Conservation (phyloP, 2,888 invertebrate species). For the Orthosia gothica region DNA sequence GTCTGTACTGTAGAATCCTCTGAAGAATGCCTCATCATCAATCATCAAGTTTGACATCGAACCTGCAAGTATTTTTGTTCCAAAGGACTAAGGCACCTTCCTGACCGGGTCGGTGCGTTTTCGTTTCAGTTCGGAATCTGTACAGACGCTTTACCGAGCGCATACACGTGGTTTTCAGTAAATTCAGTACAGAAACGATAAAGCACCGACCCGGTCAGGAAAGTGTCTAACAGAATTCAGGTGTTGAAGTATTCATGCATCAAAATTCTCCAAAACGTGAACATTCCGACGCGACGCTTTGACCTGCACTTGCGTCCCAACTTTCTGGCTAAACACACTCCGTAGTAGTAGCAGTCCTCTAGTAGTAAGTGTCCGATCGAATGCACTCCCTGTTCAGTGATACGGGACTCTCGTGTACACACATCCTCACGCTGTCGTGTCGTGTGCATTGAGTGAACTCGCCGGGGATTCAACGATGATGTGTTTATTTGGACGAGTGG, state of each 20-base stretch:
- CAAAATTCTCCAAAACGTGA: neutral
- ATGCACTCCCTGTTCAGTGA: constrained; percentile 36
- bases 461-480: constrained; percentile 15
- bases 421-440: constrained; percentile 10
- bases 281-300: neutral
- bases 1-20: neutral
- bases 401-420: constrained; percentile 17
- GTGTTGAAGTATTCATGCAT: neutral
- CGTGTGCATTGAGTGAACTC: constrained; percentile 15
- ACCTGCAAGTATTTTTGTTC: no score
- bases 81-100: no score
- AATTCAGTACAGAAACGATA: no score
- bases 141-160: no score
- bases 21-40: neutral
- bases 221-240: neutral
- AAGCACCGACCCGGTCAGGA: no score
- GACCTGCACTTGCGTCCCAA: constrained; percentile 2
- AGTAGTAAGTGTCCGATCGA: constrained; percentile 8
- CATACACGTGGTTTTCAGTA: no score
- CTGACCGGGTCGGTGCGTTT: no score
- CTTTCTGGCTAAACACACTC: constrained; percentile 9
- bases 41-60: no score
- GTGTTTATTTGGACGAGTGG: constrained; percentile 29
- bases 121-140: no score
- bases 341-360: no score